Conservation (phyloP, 2,888 invertebrate species). For the Podotricha telesiphe region DNA sequence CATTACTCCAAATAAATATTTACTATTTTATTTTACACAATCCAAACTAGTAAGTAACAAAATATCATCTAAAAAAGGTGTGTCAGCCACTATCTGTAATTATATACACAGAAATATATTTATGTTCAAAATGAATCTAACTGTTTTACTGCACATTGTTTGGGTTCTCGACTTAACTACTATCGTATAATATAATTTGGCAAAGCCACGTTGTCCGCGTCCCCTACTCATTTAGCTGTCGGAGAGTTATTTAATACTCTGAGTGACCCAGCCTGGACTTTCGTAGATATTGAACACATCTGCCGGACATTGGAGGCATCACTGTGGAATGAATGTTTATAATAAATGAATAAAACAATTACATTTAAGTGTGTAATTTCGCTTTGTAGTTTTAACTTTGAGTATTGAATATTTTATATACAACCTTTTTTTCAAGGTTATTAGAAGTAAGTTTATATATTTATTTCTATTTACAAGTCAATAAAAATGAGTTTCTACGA, state of each 20-base stretch:
- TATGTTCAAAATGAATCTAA: background rate
- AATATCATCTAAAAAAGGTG: too few relatives aligned
- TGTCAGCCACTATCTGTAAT: too few relatives aligned
- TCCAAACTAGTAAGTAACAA: too few relatives aligned
- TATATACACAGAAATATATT: background rate
- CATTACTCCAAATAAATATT: too few relatives aligned
- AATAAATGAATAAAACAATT: conserved; percentile 49
- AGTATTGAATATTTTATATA: background rate
- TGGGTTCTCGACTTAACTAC: conserved; percentile 21
- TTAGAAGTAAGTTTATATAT: background rate
- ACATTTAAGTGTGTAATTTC: background rate
- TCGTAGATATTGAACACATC: conserved; percentile 78
- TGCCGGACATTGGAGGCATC: conserved; percentile 65
- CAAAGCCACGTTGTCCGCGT: conserved; percentile 52
- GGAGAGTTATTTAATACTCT: conserved; percentile 81
- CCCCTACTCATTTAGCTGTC: conserved; percentile 82
- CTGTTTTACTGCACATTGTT: conserved; percentile 10
- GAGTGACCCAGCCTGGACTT: conserved; percentile 69
- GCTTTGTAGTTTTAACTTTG: background rate
- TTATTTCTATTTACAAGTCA: background rate
- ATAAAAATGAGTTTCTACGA: background rate
- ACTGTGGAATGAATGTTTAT: conserved; percentile 68
- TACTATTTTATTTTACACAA: too few relatives aligned
- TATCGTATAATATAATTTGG: conserved; percentile 43
- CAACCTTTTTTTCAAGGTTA: background rate